Conservation (phyloP, 2,888 invertebrate species). For the Julus scandinavius region DNA sequence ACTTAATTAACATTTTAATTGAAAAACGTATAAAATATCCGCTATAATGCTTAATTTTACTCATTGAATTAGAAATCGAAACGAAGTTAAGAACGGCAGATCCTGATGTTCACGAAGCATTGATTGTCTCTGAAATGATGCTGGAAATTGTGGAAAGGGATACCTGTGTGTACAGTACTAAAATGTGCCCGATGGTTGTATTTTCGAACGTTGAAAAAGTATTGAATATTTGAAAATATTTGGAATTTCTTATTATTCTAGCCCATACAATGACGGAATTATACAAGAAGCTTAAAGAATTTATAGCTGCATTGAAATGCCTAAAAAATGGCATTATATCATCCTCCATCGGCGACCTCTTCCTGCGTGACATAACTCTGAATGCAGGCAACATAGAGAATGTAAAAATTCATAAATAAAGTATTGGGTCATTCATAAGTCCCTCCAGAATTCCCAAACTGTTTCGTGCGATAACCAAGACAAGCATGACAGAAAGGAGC, state of each 20-base stretch:
- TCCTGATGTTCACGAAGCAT: slow-evolving; percentile 14
- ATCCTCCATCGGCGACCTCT: slow-evolving; percentile 51
- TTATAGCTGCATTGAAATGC: not conserved
- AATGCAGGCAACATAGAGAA: not conserved
- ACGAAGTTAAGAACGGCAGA: not conserved
- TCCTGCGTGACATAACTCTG: slow-evolving; percentile 52
- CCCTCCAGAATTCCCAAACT: no score
- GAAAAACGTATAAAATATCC: not conserved
- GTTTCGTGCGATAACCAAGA: no score
- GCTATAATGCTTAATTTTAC: not conserved
- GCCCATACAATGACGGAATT: slow-evolving; percentile 60
- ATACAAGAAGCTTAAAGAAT: slow-evolving; percentile 43
- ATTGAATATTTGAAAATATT: no score
- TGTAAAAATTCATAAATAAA: not conserved
- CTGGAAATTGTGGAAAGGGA: slow-evolving; percentile 48
- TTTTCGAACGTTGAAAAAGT: no score
- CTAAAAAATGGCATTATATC: slow-evolving; percentile 51
- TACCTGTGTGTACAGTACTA: slow-evolving; percentile 59
- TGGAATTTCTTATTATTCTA: slow-evolving; percentile 55
- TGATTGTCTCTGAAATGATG: slow-evolving; percentile 48
- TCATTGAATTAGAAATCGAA: slow-evolving; percentile 46
- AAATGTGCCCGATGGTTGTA: no score
- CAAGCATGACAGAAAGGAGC: no score
- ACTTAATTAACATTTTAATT: not conserved
- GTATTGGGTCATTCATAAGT: no score